A percentile compares a stretch with the other conserved stretches of the same genome.
Conservation (phyloP, 2,888 invertebrate genomes). For the Trachelus stipa region DNA sequence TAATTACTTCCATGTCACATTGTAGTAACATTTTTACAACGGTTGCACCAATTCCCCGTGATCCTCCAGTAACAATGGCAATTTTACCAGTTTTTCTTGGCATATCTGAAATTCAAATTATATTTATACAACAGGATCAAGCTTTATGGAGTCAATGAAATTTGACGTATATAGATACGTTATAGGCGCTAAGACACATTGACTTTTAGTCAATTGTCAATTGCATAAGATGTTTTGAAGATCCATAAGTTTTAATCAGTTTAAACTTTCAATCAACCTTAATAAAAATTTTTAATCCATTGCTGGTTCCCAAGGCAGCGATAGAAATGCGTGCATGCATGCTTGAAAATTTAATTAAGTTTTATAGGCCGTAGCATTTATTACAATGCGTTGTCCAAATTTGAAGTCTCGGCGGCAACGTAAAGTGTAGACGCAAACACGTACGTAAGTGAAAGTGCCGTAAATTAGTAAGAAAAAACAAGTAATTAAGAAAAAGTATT, state of each 20-base stretch:
- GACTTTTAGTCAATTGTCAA: neutral
- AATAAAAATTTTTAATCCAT: neutral
- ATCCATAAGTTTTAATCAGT: neutral
- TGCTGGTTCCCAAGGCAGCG: neutral
- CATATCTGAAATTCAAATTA: conserved; percentile 68
- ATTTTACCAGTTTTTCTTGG: conserved; percentile 75
- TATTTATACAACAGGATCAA: neutral
- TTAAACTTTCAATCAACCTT: neutral
- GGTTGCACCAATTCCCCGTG: conserved; percentile 85
- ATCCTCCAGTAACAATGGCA: conserved; percentile 88
- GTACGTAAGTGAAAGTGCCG: neutral
- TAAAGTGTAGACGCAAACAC: neutral
- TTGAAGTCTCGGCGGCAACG: neutral
- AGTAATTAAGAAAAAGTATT: neutral
- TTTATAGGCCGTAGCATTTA: neutral
- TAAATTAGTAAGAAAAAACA: neutral
- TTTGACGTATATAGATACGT: neutral
- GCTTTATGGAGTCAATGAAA: neutral
- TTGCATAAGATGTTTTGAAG: neutral
- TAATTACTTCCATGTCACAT: conserved; percentile 81
- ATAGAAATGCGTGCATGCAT: neutral
- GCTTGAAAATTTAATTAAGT: neutral
- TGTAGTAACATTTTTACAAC: conserved; percentile 81
- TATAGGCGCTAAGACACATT: neutral
- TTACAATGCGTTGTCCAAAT: neutral